These are phyloP conservation scores for Plodia interpunctella DNA, from an alignment of 1,140 invertebrate species.

Conservation along the genomic window DNA sequence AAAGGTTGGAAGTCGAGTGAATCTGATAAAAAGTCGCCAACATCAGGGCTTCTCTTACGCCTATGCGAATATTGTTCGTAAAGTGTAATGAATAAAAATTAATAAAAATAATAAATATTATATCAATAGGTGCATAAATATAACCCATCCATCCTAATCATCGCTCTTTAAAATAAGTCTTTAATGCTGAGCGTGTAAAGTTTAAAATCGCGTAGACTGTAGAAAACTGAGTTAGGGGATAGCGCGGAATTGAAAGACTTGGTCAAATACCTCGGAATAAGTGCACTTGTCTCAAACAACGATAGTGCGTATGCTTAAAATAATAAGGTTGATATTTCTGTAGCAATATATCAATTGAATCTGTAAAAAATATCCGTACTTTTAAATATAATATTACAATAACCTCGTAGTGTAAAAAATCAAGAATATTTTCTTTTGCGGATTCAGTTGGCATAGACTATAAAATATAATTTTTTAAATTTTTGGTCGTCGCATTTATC, in stretches of 20 bases:
- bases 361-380: background rate
- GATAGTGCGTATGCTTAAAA: constrained; percentile 25
- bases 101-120: no score
- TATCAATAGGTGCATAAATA: no score
- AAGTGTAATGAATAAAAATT: no score
- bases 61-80: no score
- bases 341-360: background rate
- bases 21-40: no score
- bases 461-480: background rate
- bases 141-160: background rate
- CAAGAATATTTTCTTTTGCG: background rate
- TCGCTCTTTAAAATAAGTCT: background rate
- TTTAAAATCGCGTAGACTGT: constrained; percentile 13
- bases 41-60: no score
- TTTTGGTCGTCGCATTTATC: constrained; percentile 17
- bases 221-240: constrained; percentile 16
- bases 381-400: no score
- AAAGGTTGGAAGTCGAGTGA: no score
- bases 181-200: background rate
- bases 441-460: background rate
- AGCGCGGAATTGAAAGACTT: constrained; percentile 16
- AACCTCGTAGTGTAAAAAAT: background rate
- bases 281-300: constrained; percentile 38
- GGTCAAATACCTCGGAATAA: constrained; percentile 24
- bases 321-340: constrained; percentile 18